Percentiles rank a stretch among this genome's conserved stretches.
phyloP scores from a whole-genome alignment of 1,140 invertebrate genomes.

The Drosophila fuyamai region DNA sequence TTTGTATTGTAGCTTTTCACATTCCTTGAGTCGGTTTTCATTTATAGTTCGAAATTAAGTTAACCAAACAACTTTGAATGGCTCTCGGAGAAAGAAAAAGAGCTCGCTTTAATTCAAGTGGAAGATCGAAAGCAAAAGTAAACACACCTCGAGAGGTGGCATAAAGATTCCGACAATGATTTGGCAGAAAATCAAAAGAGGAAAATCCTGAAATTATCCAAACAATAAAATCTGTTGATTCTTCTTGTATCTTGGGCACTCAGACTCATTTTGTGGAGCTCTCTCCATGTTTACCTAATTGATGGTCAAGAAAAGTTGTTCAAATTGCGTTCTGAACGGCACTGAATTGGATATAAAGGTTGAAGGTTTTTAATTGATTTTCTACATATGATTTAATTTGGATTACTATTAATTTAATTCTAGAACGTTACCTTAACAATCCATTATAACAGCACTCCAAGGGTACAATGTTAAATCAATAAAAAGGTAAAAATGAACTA shows the following conservation, averaged over 20 bases:
- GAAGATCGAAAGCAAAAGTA: slow-evolving; percentile 59
- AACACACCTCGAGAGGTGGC: slow-evolving; percentile 50
- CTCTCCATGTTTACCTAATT: slow-evolving; percentile 49
- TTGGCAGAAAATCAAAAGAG: slow-evolving; percentile 51
- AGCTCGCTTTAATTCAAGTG: slow-evolving; percentile 44
- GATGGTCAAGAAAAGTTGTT: slow-evolving; percentile 27
- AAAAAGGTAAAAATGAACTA: no score
- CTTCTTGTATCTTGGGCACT: slow-evolving; percentile 42
- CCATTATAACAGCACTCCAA: no score
- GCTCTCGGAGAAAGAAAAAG: slow-evolving; percentile 30
- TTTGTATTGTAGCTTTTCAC: slow-evolving; percentile 23
- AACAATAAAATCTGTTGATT: slow-evolving; percentile 46
- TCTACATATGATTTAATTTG: neutral
- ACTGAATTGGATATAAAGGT: neutral
- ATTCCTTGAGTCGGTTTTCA: slow-evolving; percentile 25
- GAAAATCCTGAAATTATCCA: slow-evolving; percentile 56
- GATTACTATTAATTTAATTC: neutral
- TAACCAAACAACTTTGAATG: slow-evolving; percentile 50
- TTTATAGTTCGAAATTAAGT: slow-evolving; percentile 52
- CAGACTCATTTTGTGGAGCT: slow-evolving; percentile 23
- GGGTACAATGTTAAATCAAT: no score
- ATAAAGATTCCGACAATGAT: slow-evolving; percentile 75
- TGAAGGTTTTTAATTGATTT: slow-evolving; percentile 15
- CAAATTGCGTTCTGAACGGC: slow-evolving; percentile 17
- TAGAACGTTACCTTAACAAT: no score